Evolutionary conservation across 2,113 vertebrate species (phyloP).

Genomic region (Hypomesus transpacificus): DNA sequence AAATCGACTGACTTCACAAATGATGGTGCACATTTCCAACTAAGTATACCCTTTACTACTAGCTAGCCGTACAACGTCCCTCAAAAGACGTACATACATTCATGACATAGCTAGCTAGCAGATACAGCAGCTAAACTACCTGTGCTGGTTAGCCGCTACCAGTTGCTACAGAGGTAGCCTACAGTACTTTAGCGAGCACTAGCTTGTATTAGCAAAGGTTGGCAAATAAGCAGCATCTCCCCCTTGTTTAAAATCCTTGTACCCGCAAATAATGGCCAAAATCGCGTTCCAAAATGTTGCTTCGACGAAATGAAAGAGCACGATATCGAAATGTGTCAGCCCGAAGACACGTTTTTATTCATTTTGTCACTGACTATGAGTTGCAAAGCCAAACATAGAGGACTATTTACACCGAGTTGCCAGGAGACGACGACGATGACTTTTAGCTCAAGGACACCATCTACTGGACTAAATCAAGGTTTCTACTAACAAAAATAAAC

Average conservation of each 20-base stretch:
- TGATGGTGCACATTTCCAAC: too few relatives aligned
- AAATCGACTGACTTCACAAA: too few relatives aligned
- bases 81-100: not conserved
- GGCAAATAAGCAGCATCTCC: too few relatives aligned
- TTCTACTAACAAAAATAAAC: too few relatives aligned
- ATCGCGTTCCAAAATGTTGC: too few relatives aligned
- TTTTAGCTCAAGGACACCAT: constrained; percentile 22
- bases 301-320: not conserved
- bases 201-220: too few relatives aligned
- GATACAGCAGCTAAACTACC: too few relatives aligned
- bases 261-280: too few relatives aligned
- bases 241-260: too few relatives aligned
- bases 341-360: constrained; percentile 25
- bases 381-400: not conserved
- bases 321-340: not conserved
- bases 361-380: constrained; percentile 17
- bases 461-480: constrained; percentile 25
- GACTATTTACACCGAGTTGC: constrained; percentile 66
- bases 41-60: too few relatives aligned
- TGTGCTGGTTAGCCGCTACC: too few relatives aligned
- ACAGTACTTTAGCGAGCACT: constrained; percentile 28
- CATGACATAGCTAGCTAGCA: not conserved
- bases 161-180: not conserved
- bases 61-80: not conserved
- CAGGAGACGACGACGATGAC: constrained; percentile 58